Evolutionary conservation across 2,888 invertebrate species (phyloP).

Genomic region (Branchipolynoe longqiensis): DNA sequence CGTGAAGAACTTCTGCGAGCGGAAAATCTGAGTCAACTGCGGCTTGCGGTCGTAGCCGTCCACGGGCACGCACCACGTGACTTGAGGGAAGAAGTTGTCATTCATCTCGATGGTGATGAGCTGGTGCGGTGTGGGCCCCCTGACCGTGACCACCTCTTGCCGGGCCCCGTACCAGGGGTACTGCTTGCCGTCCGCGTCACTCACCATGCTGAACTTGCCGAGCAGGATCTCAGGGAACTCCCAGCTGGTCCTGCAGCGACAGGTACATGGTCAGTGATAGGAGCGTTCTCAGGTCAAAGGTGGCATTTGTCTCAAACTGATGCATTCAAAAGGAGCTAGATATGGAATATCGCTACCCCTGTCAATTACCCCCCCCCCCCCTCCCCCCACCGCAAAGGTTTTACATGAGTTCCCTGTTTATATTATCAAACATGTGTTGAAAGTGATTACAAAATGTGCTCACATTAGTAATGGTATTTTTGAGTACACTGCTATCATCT

Average conservation of each 20-base stretch:
- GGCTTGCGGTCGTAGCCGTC: conserved; percentile 76
- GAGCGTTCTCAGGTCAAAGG: no score
- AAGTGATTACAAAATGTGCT: no score
- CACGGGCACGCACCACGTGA: conserved; percentile 81
- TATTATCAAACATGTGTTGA: no score
- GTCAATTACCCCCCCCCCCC: no score
- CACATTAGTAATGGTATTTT: no score
- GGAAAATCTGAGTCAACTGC: conserved; percentile 78
- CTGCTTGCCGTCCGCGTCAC: conserved; percentile 81
- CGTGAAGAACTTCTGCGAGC: conserved; percentile 81
- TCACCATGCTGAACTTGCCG: conserved; percentile 80
- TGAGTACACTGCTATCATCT: no score
- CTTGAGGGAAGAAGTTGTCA: conserved; percentile 82
- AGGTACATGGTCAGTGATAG: no score
- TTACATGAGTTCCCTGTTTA: no score
- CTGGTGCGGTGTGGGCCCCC: conserved; percentile 77
- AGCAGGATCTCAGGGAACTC: conserved; percentile 81
- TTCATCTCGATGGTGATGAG: conserved; percentile 80
- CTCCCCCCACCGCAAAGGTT: no score
- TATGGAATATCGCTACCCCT: no score
- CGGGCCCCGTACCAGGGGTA: conserved; percentile 82
- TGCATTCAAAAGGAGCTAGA: no score
- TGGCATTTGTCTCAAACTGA: no score
- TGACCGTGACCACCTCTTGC: conserved; percentile 78
- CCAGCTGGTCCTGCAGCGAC: conserved; percentile 79